Percentiles rank a stretch among this genome's conserved stretches.
These are phyloP conservation scores for Kryphioiulus occultus DNA, from an alignment of 2,888 invertebrate genomes.

Conservation along the genomic window DNA sequence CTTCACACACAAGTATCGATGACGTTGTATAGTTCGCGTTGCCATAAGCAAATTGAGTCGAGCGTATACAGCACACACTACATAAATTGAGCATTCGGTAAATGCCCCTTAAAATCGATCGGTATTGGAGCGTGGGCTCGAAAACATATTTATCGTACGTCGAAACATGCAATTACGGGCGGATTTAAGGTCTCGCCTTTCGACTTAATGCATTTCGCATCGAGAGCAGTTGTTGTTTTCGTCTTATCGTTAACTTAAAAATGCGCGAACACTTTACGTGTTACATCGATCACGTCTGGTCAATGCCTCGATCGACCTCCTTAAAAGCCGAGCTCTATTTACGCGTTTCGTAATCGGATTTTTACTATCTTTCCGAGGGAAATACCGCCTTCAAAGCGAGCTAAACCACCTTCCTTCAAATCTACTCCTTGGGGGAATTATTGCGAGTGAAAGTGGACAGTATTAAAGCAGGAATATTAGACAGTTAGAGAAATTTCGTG, in stretches of 20 bases:
- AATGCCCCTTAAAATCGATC: background rate
- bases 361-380: background rate
- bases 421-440: too few species aligned
- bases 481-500: too few species aligned
- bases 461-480: too few species aligned
- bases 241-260: too few species aligned
- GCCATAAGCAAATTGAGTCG: too few species aligned
- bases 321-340: background rate
- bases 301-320: conserved; percentile 13
- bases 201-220: background rate
- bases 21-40: too few species aligned
- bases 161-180: background rate
- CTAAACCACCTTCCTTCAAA: too few species aligned
- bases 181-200: background rate
- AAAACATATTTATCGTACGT: background rate
- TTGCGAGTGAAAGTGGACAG: too few species aligned
- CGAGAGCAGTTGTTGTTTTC: background rate
- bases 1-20: too few species aligned
- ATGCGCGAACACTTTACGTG: background rate
- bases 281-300: background rate
- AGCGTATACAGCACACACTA: background rate
- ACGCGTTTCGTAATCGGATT: background rate
- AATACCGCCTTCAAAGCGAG: background rate
- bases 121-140: background rate
- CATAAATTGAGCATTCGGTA: background rate